These are phyloP conservation scores for Patella depressa DNA, from an alignment of 2,888 invertebrate genomes.

Conservation along the genomic window DNA sequence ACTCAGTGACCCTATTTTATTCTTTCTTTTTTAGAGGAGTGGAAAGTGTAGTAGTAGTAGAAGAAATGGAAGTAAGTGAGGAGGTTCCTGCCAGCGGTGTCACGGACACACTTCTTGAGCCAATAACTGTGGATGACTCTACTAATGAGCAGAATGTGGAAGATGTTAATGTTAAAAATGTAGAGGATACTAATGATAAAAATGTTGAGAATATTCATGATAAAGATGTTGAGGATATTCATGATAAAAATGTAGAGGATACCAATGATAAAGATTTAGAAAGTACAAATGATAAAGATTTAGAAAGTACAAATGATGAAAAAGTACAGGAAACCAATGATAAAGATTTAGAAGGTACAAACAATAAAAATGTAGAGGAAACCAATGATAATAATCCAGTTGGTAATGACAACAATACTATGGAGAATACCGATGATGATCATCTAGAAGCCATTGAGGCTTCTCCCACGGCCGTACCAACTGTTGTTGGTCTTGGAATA, in stretches of 20 bases:
- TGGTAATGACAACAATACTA: not conserved
- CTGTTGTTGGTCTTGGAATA: conserved; percentile 3
- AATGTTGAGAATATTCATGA: not conserved
- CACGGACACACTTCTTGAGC: too few species aligned
- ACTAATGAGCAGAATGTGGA: not conserved
- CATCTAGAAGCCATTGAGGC: not conserved
- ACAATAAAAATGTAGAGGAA: conserved; percentile 8
- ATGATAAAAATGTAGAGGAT: not conserved
- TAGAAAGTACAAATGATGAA: not conserved
- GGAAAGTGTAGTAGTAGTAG: too few species aligned
- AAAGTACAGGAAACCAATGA: not conserved
- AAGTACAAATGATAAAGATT: not conserved
- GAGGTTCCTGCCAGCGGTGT: too few species aligned
- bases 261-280: not conserved
- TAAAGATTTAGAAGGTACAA: conserved; percentile 1
- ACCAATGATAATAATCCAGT: not conserved
- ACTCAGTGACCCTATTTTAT: too few species aligned
- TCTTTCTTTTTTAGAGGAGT: too few species aligned
- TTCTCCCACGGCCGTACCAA: not conserved
- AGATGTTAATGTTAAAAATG: not conserved
- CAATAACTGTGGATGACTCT: too few species aligned
- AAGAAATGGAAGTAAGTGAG: too few species aligned
- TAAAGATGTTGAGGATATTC: not conserved
- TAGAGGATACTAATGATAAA: not conserved
- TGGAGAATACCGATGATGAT: not conserved